phyloP scores from a whole-genome alignment of 2,113 vertebrate species.

The Onychostruthus taczanowskii region DNA sequence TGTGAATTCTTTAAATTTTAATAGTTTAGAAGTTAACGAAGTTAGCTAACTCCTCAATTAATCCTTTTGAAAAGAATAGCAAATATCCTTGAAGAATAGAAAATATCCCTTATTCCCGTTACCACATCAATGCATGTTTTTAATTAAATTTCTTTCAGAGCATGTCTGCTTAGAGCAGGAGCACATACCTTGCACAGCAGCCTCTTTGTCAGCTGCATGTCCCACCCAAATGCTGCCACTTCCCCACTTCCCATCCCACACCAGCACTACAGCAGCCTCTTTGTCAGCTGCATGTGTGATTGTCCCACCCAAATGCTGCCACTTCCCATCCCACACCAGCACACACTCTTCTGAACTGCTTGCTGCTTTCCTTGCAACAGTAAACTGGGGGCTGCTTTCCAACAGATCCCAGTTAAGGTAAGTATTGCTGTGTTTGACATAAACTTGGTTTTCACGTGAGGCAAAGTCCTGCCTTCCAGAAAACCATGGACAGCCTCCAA shows the following conservation, averaged over 20 bases:
- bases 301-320: neutral
- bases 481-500: neutral
- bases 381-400: neutral
- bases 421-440: neutral
- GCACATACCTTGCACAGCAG: neutral
- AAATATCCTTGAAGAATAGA: neutral
- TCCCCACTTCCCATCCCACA: neutral
- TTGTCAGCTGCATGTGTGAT: neutral
- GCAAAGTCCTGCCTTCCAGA: neutral
- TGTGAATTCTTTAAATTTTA: neutral
- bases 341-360: neutral
- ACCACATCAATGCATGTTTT: neutral
- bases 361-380: neutral
- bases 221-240: neutral
- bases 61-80: neutral
- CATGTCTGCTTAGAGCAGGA: neutral
- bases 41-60: neutral
- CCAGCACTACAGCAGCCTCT: neutral
- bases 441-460: neutral
- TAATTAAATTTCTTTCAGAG: neutral
- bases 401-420: neutral
- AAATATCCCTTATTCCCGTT: neutral
- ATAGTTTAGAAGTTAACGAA: neutral
- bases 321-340: neutral
- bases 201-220: neutral